A percentile compares a stretch with the other conserved stretches of the same genome.
Conservation (phyloP, 2,888 invertebrate genomes). For the Eristalinus aeneus region DNA sequence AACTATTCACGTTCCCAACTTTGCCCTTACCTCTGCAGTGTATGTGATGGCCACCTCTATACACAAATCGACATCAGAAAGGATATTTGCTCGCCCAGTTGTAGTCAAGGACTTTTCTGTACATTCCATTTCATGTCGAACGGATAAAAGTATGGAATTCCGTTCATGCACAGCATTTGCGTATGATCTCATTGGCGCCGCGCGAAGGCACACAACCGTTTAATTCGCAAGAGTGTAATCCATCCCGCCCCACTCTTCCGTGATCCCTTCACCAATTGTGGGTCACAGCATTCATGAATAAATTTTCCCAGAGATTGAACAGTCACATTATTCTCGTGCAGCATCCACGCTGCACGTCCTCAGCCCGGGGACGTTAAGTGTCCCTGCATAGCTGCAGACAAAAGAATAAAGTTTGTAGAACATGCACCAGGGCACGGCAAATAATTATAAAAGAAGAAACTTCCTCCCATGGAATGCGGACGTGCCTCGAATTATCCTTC, state of each 20-base stretch:
- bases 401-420: not conserved
- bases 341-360: constrained; percentile 7
- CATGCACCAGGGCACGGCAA: not conserved
- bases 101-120: too few relatives aligned
- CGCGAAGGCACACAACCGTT: not conserved
- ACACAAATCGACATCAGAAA: too few relatives aligned
- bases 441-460: not conserved
- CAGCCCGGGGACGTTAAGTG: not conserved
- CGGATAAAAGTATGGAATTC: not conserved
- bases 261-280: not conserved
- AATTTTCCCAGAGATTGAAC: constrained; percentile 32
- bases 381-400: not conserved
- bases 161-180: not conserved
- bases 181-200: not conserved
- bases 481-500: not conserved
- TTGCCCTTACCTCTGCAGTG: too few relatives aligned
- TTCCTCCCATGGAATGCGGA: not conserved
- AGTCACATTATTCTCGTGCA: not conserved
- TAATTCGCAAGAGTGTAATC: not conserved
- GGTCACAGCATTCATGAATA: constrained; percentile 58
- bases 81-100: too few relatives aligned
- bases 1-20: too few relatives aligned
- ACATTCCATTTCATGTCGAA: not conserved
- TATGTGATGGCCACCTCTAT: too few relatives aligned
- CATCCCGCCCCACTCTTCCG: not conserved